Percentiles rank a stretch among this genome's conserved stretches.
Conservation (phyloP, 2,113 vertebrate species). For the Takifugu bimaculatus region DNA sequence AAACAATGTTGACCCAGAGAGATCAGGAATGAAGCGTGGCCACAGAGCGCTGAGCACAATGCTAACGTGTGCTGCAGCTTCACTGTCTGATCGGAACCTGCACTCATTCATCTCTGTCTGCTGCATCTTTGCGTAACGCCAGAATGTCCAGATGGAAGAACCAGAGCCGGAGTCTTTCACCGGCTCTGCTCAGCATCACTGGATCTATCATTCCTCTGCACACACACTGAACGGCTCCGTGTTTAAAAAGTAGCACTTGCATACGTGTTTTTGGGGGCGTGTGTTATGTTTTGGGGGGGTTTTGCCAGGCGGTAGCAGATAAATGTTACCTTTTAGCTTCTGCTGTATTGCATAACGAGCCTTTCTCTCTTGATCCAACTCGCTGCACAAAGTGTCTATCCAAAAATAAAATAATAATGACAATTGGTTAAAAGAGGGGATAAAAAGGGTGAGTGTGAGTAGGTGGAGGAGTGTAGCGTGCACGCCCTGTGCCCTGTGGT, state of each 20-base stretch:
- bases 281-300: neutral
- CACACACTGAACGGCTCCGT: neutral
- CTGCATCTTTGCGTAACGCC: too few relatives aligned
- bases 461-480: slow-evolving; percentile 32
- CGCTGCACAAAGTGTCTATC: slow-evolving; percentile 89
- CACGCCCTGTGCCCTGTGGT: slow-evolving; percentile 52
- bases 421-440: slow-evolving; percentile 12
- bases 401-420: slow-evolving; percentile 39
- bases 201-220: too few relatives aligned
- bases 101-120: too few relatives aligned
- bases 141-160: too few relatives aligned
- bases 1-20: too few relatives aligned
- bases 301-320: slow-evolving; percentile 22
- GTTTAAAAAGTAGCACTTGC: slow-evolving; percentile 71
- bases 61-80: too few relatives aligned
- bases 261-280: slow-evolving; percentile 53
- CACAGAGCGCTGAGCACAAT: too few relatives aligned
- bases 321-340: slow-evolving; percentile 89
- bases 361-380: slow-evolving; percentile 92
- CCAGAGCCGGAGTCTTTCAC: too few relatives aligned
- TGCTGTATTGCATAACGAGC: slow-evolving; percentile 92
- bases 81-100: too few relatives aligned
- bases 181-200: too few relatives aligned
- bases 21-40: too few relatives aligned
- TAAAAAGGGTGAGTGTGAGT: slow-evolving; percentile 15